phyloP scores from a whole-genome alignment of 1,140 invertebrate genomes.

The Cherax quadricarinatus region DNA sequence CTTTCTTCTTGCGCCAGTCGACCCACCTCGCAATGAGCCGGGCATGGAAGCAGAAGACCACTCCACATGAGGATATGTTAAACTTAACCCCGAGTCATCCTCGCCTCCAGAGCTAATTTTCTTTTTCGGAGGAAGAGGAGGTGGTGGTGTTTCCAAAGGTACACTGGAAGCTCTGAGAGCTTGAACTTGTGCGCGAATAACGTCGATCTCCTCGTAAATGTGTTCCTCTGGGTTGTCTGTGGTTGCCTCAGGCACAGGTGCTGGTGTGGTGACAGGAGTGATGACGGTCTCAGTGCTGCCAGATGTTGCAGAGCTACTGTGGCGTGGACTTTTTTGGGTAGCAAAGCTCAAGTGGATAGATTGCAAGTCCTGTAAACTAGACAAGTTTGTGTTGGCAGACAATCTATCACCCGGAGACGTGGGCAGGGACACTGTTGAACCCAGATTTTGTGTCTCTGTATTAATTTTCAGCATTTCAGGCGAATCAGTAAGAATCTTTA shows the following conservation, averaged over 20 bases:
- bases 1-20: conserved; percentile 56
- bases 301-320: conserved; percentile 2
- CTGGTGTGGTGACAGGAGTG: conserved; percentile 26
- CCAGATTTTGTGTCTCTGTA: neutral
- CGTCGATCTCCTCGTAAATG: conserved; percentile 72
- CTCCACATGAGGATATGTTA: conserved; percentile 51
- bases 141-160: conserved; percentile 49
- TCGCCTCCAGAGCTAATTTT: conserved; percentile 48
- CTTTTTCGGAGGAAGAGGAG: conserved; percentile 67
- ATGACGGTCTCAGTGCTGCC: conserved; percentile 23
- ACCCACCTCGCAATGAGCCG: conserved; percentile 56
- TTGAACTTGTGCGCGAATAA: conserved; percentile 67
- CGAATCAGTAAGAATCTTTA: neutral
- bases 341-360: conserved; percentile 22
- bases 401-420: neutral
- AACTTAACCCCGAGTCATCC: conserved; percentile 44
- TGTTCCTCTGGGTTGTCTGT: conserved; percentile 69
- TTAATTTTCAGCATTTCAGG: neutral
- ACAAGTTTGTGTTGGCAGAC: conserved; percentile 35
- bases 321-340: conserved; percentile 6
- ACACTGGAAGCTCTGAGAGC: conserved; percentile 61
- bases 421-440: neutral
- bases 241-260: neutral
- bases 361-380: conserved; percentile 48
- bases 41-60: conserved; percentile 53